Conservation (phyloP, 1,140 invertebrate genomes). For the Artemia franciscana region DNA sequence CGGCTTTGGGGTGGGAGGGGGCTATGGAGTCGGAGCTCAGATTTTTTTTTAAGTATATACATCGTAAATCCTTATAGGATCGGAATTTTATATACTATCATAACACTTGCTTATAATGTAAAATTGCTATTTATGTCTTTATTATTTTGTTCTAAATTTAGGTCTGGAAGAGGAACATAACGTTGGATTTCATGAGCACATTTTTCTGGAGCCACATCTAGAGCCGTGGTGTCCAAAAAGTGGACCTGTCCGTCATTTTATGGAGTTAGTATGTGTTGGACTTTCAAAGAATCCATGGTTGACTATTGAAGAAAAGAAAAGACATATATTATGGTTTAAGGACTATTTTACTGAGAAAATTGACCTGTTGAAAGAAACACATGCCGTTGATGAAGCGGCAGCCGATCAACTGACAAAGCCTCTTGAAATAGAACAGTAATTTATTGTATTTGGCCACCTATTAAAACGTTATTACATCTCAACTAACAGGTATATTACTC, state of each 20-base stretch:
- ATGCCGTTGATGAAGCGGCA: conserved; percentile 16
- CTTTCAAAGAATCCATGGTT: conserved; percentile 82
- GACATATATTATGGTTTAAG: conserved; percentile 78
- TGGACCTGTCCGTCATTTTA: conserved; percentile 81
- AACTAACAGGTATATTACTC: too few relatives aligned
- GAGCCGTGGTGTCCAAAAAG: conserved; percentile 62
- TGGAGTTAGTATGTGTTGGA: conserved; percentile 85
- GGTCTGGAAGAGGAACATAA: conserved; percentile 51
- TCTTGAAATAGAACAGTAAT: too few relatives aligned
- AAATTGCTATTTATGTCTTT: conserved; percentile 5
- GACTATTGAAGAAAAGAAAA: conserved; percentile 58
- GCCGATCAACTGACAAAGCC: background rate
- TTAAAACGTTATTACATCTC: too few relatives aligned
- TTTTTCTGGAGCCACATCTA: conserved; percentile 69
- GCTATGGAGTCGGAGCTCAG: too few relatives aligned
- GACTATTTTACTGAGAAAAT: conserved; percentile 69
- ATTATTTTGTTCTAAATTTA: conserved; percentile 26
- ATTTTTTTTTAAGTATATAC: too few relatives aligned
- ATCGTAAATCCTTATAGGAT: too few relatives aligned
- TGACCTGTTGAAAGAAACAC: conserved; percentile 38
- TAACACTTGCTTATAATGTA: conserved; percentile 2
- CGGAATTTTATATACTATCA: too few relatives aligned
- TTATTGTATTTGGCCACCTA: too few relatives aligned
- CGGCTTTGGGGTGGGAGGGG: too few relatives aligned
- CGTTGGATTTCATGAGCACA: conserved; percentile 67